phyloP scores from a whole-genome alignment of 1,140 invertebrate genomes.

The Aphelinus atriplicis region DNA sequence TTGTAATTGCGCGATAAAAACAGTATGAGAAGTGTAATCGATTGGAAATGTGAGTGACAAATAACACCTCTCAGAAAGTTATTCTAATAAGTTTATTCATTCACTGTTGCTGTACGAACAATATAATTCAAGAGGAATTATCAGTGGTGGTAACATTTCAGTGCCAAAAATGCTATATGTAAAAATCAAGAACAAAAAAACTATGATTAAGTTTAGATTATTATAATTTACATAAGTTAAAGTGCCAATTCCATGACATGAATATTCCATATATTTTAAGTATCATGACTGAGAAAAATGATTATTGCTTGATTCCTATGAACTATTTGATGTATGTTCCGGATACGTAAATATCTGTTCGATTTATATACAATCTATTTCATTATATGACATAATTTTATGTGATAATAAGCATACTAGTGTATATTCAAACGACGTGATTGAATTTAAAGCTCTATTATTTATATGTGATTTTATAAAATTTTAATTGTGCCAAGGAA shows the following conservation, averaged over 20 bases:
- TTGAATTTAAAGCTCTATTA: slow-evolving; percentile 27
- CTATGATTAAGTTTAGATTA: no score
- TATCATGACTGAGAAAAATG: no score
- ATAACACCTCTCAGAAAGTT: slow-evolving; percentile 5
- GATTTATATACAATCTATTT: no score
- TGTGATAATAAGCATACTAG: no score
- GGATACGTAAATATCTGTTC: no score
- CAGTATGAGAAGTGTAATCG: slow-evolving; percentile 3
- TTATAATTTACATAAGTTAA: no score
- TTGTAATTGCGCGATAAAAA: slow-evolving; percentile 18
- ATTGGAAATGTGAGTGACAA: slow-evolving; percentile 1
- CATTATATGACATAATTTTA: no score
- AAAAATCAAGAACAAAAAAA: no score
- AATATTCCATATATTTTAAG: no score
- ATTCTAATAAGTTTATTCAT: background rate
- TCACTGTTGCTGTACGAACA: background rate
- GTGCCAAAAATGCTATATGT: slow-evolving; percentile 17
- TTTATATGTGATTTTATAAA: slow-evolving; percentile 19
- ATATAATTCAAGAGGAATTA: background rate
- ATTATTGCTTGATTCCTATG: no score
- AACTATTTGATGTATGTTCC: no score
- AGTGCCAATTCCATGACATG: no score
- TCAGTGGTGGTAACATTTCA: slow-evolving; percentile 7
- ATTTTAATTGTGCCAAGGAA: slow-evolving; percentile 30
- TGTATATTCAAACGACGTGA: slow-evolving; percentile 14